phyloP scores from a whole-genome alignment of 2,797 vertebrate species.

The Coilia nasus region DNA sequence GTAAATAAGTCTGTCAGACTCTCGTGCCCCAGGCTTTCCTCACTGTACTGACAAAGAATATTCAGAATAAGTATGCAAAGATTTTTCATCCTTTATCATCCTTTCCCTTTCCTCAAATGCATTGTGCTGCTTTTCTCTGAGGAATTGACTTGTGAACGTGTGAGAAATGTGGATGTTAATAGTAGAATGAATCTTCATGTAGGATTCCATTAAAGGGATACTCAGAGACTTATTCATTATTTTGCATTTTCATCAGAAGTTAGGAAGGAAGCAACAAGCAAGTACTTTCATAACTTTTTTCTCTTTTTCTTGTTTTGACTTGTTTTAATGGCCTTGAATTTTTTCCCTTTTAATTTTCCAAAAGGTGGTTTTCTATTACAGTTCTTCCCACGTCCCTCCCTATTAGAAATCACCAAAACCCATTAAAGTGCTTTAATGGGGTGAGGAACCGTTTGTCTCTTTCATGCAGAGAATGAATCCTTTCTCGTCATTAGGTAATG shows the following conservation, averaged over 20 bases:
- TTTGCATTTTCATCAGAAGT: not conserved
- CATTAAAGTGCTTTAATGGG: conserved; percentile 44
- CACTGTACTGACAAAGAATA: not conserved
- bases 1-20: conserved; percentile 18
- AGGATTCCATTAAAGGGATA: conserved; percentile 1
- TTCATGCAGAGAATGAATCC: conserved; percentile 36
- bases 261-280: not conserved
- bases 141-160: not conserved
- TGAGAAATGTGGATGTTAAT: not conserved
- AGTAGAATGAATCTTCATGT: not conserved
- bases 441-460: conserved; percentile 34
- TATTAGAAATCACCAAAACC: conserved; percentile 33
- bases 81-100: not conserved
- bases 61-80: not conserved
- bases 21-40: not conserved
- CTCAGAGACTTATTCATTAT: not conserved
- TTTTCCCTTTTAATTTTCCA: conserved; percentile 37
- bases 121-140: not conserved
- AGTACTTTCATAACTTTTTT: conserved; percentile 20
- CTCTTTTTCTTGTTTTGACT: conserved; percentile 1
- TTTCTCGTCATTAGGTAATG: conserved; percentile 29
- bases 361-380: conserved; percentile 39
- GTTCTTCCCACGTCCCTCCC: conserved; percentile 18
- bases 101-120: not conserved
- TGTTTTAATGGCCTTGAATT: conserved; percentile 27